phyloP scores from a whole-genome alignment of 92 coral and sea anemone genomes.

The Paramuricea clavata region DNA sequence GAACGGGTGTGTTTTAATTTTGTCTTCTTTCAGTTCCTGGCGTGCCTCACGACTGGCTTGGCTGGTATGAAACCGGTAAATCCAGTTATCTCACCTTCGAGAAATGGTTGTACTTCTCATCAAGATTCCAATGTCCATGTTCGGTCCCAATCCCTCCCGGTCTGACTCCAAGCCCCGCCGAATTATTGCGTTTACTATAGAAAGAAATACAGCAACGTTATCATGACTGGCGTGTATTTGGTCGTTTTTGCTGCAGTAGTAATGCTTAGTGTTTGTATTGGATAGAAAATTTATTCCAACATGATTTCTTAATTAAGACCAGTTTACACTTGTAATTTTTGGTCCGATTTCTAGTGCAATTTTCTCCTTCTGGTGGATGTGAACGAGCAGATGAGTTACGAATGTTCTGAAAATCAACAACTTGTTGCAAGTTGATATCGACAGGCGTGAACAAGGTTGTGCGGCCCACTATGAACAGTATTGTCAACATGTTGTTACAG shows the following conservation, averaged over 20 bases:
- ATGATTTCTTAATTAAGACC: too few species aligned
- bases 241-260: background rate
- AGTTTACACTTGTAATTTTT: too few species aligned
- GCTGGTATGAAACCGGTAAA: slow-evolving; percentile 51
- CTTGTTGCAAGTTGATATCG: too few species aligned
- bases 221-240: background rate
- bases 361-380: too few species aligned
- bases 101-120: slow-evolving; percentile 38
- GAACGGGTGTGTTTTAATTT: background rate
- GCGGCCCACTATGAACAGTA: too few species aligned
- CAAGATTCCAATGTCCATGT: slow-evolving; percentile 42
- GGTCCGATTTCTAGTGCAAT: too few species aligned
- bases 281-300: too few species aligned
- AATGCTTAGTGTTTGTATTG: background rate
- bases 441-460: too few species aligned
- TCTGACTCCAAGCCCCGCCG: slow-evolving; percentile 14
- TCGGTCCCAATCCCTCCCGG: slow-evolving; percentile 35
- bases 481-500: too few species aligned
- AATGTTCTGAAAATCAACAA: too few species aligned
- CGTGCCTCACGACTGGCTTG: slow-evolving; percentile 43
- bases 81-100: slow-evolving; percentile 29
- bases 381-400: too few species aligned
- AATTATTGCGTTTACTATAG: background rate
- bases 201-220: background rate
- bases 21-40: slow-evolving; percentile 35